Base-by-base conservation (phyloP, 2,113 vertebrate species). In the Carollia perspicillata region DNA sequence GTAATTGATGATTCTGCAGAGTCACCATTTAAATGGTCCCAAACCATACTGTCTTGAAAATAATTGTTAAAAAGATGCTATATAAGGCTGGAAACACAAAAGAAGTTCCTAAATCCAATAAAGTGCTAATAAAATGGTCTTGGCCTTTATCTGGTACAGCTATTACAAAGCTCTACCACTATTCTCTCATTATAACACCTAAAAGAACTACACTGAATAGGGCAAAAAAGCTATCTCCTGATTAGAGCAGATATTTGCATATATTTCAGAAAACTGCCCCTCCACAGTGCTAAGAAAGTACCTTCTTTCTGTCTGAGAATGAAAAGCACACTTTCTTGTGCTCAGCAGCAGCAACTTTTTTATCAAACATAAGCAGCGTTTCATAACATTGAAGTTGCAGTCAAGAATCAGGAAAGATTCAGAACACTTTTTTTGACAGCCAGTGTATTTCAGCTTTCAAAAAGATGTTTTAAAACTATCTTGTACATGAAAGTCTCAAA, bases 311-410 rank as follows among this genome's bases (percentile, higher is more conserved):
- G 92, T 96, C 72, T 92, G 63, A 97, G 88, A 95, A 97, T 93
- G 84, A 40, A 95, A 74, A 80, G 93, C 92, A 97, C 95, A 92
- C 95, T 96, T 97, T 84, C 83, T 93, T 88, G 40, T 86, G 92
- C 93, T 97, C 95, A 95, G 96, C 94, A 97, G 86, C 71, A 89
- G 81, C 84, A 97, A 97, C 96, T 97, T 88, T 97, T 88, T 96
- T 83, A 95, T 83, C 47, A 72, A 94, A 91, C 81, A 86, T 42
- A 88, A 97, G 93, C 35, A 97, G 55, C 55, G 93, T 96, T 93
- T 92, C 85, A 69, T 94, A 95, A 98, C 98, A 97, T 94, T 35
- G 85, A 93, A 1, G 2, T 69, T 95, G 93, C 96, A 96, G 95
- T 96, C 95, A 92, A 97, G 95, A 75, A 98, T n/a, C 91, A 97